phyloP scores from a whole-genome alignment of 2,797 vertebrate species.

The Sarcophilus harrisii region DNA sequence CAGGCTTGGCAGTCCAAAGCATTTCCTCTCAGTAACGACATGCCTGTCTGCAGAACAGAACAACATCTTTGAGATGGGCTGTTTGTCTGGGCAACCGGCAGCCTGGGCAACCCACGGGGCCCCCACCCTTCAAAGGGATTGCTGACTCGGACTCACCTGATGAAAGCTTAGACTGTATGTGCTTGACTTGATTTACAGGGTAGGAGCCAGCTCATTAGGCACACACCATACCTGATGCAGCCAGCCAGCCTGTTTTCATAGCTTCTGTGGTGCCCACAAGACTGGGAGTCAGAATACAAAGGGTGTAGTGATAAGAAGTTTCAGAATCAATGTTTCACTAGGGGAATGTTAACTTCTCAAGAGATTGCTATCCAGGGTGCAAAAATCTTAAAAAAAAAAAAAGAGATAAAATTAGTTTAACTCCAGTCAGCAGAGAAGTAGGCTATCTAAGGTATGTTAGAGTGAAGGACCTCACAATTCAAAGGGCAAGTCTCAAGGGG shows the following conservation, averaged over 20 bases:
- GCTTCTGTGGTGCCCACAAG: constrained; percentile 70
- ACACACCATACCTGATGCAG: constrained; percentile 71
- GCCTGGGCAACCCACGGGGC: constrained; percentile 54
- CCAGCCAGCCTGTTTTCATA: constrained; percentile 79
- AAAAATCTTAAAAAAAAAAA: constrained; percentile 63
- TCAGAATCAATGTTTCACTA: constrained; percentile 72
- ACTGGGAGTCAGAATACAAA: constrained; percentile 75
- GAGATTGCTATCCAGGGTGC: constrained; percentile 76
- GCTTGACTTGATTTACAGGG: constrained; percentile 79
- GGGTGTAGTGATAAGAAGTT: constrained; percentile 80
- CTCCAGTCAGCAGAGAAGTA: constrained; percentile 55
- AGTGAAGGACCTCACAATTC: background rate
- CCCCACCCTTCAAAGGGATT: constrained; percentile 81
- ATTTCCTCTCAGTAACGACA: constrained; percentile 80
- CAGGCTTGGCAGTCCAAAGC: constrained; percentile 75
- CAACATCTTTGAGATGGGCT: constrained; percentile 83
- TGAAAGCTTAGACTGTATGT: constrained; percentile 83
- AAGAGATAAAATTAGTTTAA: constrained; percentile 78
- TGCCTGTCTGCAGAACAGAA: constrained; percentile 84
- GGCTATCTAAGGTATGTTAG: background rate
- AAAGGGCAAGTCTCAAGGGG: background rate
- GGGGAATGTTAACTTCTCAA: constrained; percentile 61
- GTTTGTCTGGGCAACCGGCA: constrained; percentile 82
- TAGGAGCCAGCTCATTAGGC: constrained; percentile 80
- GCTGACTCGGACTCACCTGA: constrained; percentile 79